A percentile compares a stretch with the other conserved stretches of the same genome.
phyloP scores from a whole-genome alignment of 2,113 vertebrate genomes.

The Phrynosoma blainvillii region DNA sequence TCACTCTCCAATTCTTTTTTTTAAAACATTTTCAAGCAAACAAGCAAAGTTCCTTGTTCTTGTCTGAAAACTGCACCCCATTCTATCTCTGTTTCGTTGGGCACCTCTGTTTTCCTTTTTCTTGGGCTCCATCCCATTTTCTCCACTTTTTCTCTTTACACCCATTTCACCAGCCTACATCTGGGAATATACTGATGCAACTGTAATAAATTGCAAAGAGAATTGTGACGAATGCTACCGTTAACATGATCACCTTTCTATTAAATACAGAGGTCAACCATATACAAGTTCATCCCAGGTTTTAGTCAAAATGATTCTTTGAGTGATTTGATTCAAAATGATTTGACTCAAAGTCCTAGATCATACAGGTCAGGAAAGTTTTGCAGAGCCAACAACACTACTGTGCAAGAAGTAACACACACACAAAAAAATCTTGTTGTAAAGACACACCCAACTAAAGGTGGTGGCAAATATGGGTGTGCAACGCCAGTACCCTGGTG shows the following conservation, averaged over 20 bases:
- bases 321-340: too few relatives aligned
- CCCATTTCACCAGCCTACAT: not conserved
- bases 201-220: not conserved
- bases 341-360: not conserved
- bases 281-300: not conserved
- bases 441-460: too few relatives aligned
- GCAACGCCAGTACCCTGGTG: too few relatives aligned
- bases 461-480: too few relatives aligned
- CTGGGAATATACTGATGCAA: not conserved
- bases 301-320: not conserved
- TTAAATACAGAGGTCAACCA: not conserved
- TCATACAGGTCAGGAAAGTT: not conserved
- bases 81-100: not conserved
- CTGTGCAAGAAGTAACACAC: not conserved
- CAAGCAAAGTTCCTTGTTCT: not conserved
- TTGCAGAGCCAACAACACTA: not conserved
- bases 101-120: not conserved
- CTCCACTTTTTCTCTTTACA: not conserved
- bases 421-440: too few relatives aligned
- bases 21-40: not conserved
- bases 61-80: not conserved
- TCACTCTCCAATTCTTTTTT: not conserved
- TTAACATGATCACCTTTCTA: not conserved
- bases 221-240: not conserved
- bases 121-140: constrained; percentile 1